Percentiles rank a stretch among this genome's conserved stretches.
Evolutionary conservation across 92 coral and sea anemone genomes (phyloP).

Genomic region (Pocillopora grandis): DNA sequence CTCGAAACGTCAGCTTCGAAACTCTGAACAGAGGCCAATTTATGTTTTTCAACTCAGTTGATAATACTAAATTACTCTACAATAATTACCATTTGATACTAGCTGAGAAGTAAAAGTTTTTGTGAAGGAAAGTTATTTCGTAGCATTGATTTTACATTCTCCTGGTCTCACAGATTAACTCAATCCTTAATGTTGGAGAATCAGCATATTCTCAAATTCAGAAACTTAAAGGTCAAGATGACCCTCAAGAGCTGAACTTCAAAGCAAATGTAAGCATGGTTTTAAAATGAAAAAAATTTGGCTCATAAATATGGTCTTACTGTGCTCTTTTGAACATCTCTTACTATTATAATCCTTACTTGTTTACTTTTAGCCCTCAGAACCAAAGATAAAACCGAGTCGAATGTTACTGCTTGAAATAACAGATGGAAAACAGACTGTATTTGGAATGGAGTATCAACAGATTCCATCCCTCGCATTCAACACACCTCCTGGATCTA

Average conservation of each 20-base stretch:
- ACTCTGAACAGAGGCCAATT: too few relatives aligned
- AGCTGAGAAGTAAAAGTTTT: too few relatives aligned
- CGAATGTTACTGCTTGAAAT: conserved; percentile 81
- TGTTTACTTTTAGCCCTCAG: conserved; percentile 54
- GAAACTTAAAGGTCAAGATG: conserved; percentile 81
- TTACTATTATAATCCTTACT: too few relatives aligned
- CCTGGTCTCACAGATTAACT: conserved; percentile 63
- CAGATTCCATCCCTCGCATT: conserved; percentile 58
- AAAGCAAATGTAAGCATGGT: conserved; percentile 8
- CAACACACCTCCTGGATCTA: conserved; percentile 78
- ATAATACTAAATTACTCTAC: too few relatives aligned
- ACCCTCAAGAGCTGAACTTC: conserved; percentile 61
- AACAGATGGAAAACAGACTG: conserved; percentile 79
- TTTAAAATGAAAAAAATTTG: too few relatives aligned
- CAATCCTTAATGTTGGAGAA: conserved; percentile 83
- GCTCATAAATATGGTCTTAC: too few relatives aligned
- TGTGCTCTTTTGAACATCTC: too few relatives aligned
- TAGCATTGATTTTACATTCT: too few relatives aligned
- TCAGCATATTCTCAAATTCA: conserved; percentile 93
- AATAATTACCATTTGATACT: too few relatives aligned
- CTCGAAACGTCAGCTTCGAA: too few relatives aligned
- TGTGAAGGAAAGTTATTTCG: background rate
- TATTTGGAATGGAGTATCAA: conserved; percentile 89
- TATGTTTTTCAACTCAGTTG: too few relatives aligned
- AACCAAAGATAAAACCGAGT: conserved; percentile 69